Percentiles rank a stretch among this genome's conserved stretches.
Evolutionary conservation across 2,797 vertebrate genomes (phyloP).

Genomic region (Phyllotis vaccarum): DNA sequence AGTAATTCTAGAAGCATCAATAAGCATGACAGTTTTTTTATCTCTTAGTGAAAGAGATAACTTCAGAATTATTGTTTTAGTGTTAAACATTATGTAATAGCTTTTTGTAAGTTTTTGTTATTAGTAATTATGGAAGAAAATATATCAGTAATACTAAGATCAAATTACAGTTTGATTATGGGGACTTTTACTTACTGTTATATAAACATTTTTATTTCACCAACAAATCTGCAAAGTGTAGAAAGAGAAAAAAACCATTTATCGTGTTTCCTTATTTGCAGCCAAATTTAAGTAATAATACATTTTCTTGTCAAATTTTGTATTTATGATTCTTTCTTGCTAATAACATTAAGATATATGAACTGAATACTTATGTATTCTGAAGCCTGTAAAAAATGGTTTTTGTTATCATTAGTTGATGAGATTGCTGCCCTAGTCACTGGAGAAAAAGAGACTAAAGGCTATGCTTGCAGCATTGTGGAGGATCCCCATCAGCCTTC

Average conservation of each 20-base stretch:
- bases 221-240: slow-evolving; percentile 60
- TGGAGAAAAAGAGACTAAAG: slow-evolving; percentile 62
- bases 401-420: slow-evolving; percentile 71
- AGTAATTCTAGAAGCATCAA: slow-evolving; percentile 3
- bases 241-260: slow-evolving; percentile 61
- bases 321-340: slow-evolving; percentile 73
- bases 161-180: slow-evolving; percentile 79
- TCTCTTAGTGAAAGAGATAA: slow-evolving; percentile 10
- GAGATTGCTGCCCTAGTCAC: slow-evolving; percentile 53
- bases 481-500: slow-evolving; percentile 12
- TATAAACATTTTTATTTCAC: slow-evolving; percentile 78
- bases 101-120: slow-evolving; percentile 52
- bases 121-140: slow-evolving; percentile 62
- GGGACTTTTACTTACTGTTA: slow-evolving; percentile 76
- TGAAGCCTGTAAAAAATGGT: slow-evolving; percentile 52
- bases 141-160: slow-evolving; percentile 50
- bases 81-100: slow-evolving; percentile 55
- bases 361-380: slow-evolving; percentile 71
- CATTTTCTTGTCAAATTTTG: slow-evolving; percentile 59
- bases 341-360: slow-evolving; percentile 80
- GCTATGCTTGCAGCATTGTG: slow-evolving; percentile 45
- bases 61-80: slow-evolving; percentile 58
- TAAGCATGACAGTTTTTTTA: background rate
- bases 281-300: slow-evolving; percentile 76
- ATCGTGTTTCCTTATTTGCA: slow-evolving; percentile 75